phyloP scores from a whole-genome alignment of 1,140 invertebrate genomes.

The Drosophila kepulauana region DNA sequence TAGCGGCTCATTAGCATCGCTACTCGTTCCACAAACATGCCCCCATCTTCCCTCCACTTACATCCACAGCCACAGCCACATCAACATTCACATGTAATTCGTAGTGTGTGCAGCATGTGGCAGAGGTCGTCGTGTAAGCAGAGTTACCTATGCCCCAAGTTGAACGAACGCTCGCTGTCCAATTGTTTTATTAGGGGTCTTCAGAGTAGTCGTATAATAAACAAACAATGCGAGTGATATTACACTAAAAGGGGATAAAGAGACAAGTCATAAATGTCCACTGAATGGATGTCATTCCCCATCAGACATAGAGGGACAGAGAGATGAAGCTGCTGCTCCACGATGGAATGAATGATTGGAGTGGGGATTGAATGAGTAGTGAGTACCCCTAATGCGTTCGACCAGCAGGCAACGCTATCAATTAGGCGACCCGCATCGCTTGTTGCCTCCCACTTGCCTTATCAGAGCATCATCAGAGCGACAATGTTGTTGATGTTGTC shows the following conservation, averaged over 20 bases:
- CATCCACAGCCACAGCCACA: neutral
- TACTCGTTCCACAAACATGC: conserved; percentile 31
- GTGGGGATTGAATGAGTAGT: conserved; percentile 26
- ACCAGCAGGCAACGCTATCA: conserved; percentile 49
- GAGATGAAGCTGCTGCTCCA: neutral
- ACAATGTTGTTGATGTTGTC: conserved; percentile 17
- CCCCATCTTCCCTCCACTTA: too few species aligned
- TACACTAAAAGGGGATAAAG: neutral
- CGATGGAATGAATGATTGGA: neutral
- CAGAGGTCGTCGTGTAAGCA: conserved; percentile 7
- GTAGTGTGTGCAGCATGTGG: conserved; percentile 16
- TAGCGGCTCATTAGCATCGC: conserved; percentile 79
- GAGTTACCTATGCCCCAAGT: conserved; percentile 34
- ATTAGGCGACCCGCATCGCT: conserved; percentile 70
- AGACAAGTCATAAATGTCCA: conserved; percentile 21
- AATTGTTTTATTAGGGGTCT: conserved; percentile 74
- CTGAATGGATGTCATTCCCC: neutral
- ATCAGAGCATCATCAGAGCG: conserved; percentile 59
- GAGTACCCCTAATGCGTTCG: conserved; percentile 52
- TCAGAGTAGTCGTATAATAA: conserved; percentile 51
- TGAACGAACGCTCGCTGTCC: conserved; percentile 18
- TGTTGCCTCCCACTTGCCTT: conserved; percentile 54
- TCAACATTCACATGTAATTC: neutral
- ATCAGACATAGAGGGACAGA: neutral
- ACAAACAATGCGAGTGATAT: conserved; percentile 15